These are phyloP conservation scores for Ichneumoninae sp. DNA, from an alignment of 2,888 invertebrate genomes.

Conservation along the genomic window DNA sequence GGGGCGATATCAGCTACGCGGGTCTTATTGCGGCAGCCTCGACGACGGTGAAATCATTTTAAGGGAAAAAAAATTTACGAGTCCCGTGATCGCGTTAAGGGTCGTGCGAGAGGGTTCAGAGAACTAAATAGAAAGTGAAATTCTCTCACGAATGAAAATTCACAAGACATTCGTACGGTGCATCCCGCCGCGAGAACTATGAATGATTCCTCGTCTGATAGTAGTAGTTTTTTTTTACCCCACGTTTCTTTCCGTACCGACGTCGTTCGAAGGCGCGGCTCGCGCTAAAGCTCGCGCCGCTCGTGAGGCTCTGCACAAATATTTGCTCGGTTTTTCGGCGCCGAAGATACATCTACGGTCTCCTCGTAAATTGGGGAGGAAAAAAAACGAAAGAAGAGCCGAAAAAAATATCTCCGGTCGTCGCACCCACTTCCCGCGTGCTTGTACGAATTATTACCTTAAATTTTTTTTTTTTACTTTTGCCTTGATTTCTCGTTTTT, in stretches of 20 bases:
- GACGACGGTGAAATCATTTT: slow-evolving; percentile 22
- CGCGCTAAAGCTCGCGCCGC: slow-evolving; percentile 52
- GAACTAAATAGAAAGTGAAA: slow-evolving; percentile 58
- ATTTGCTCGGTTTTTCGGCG: slow-evolving; percentile 76
- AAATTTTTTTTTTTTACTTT: background rate
- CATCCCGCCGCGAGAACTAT: slow-evolving; percentile 68
- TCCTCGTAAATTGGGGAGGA: slow-evolving; percentile 58
- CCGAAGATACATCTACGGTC: slow-evolving; percentile 62
- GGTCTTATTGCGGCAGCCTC: slow-evolving; percentile 36
- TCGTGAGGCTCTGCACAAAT: slow-evolving; percentile 75
- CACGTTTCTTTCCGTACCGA: slow-evolving; percentile 46
- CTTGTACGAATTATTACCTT: slow-evolving; percentile 45
- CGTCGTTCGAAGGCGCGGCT: slow-evolving; percentile 34
- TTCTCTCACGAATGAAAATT: slow-evolving; percentile 60
- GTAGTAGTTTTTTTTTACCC: slow-evolving; percentile 40
- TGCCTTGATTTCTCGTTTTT: background rate
- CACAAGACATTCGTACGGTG: slow-evolving; percentile 54
- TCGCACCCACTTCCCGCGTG: background rate
- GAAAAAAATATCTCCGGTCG: slow-evolving; percentile 22
- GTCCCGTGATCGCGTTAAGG: slow-evolving; percentile 39
- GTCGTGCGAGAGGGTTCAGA: slow-evolving; percentile 16
- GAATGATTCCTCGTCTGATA: slow-evolving; percentile 70
- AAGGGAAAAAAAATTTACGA: slow-evolving; percentile 14
- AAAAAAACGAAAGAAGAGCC: slow-evolving; percentile 34
- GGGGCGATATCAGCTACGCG: slow-evolving; percentile 44